phyloP scores from a whole-genome alignment of 2,888 invertebrate species.

The Microctonus hyperodae region DNA sequence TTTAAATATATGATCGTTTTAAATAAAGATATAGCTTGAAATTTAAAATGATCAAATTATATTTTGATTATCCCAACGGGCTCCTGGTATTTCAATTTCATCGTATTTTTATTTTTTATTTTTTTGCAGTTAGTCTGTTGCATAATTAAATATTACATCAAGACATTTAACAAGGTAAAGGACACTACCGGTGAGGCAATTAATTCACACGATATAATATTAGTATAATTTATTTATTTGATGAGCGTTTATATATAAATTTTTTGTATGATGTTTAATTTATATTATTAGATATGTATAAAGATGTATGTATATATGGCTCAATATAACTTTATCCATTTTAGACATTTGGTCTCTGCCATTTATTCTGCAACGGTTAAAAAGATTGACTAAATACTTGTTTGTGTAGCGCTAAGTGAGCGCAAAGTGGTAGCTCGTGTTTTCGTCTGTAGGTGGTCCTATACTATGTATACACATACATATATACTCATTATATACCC shows the following conservation, averaged over 20 bases:
- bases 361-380: conserved; percentile 39
- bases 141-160: neutral
- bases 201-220: too few species aligned
- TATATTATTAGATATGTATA: too few species aligned
- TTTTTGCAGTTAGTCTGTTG: neutral
- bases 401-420: conserved; percentile 56
- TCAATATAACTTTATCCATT: neutral
- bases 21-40: conserved; percentile 22
- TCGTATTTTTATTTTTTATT: neutral
- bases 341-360: conserved; percentile 22
- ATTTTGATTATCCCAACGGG: neutral
- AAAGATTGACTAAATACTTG: conserved; percentile 49
- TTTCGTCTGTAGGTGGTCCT: conserved; percentile 54
- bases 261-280: too few species aligned
- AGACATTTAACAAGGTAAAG: too few species aligned
- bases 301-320: neutral
- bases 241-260: too few species aligned
- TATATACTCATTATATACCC: neutral
- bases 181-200: too few species aligned
- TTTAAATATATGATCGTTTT: conserved; percentile 37
- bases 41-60: conserved; percentile 8
- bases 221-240: too few species aligned
- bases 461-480: neutral
- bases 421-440: conserved; percentile 61
- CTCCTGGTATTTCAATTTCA: neutral